Percentiles rank a stretch among this genome's conserved stretches.
Conservation (phyloP, 2,888 invertebrate species). For the Rhagium mordax region DNA sequence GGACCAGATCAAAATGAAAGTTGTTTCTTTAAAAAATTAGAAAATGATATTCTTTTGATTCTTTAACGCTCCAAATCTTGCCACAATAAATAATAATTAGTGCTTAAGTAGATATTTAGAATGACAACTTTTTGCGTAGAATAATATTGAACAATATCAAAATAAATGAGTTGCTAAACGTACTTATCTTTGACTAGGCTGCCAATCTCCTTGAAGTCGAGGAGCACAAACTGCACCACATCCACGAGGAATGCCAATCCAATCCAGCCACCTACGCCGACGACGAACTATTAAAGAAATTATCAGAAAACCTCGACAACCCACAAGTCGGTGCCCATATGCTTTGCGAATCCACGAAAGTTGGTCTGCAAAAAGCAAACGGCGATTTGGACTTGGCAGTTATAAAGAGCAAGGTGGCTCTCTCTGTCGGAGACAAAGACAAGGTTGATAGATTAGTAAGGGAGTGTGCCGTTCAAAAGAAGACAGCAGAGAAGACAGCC, state of each 20-base stretch:
- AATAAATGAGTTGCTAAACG: no score
- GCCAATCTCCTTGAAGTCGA: not conserved
- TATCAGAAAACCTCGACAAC: not conserved
- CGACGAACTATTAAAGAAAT: constrained; percentile 1
- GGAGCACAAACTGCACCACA: not conserved
- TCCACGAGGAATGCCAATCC: constrained; percentile 5
- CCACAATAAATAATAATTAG: no score
- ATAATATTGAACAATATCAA: no score
- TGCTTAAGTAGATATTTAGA: no score
- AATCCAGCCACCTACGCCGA: constrained; percentile 10
- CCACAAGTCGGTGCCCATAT: constrained; percentile 1
- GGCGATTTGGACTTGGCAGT: not conserved
- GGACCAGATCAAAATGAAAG: no score
- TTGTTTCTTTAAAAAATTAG: no score
- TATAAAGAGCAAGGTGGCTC: not conserved
- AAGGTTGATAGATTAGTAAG: constrained; percentile 7
- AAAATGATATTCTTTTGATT: no score
- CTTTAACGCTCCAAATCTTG: no score
- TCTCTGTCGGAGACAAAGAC: not conserved
- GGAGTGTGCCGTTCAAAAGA: constrained; percentile 1
- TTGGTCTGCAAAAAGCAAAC: not conserved
- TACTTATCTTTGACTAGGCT: not conserved
- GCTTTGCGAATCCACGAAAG: not conserved
- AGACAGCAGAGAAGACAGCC: constrained; percentile 9
- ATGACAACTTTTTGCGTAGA: no score